phyloP scores from a whole-genome alignment of 2,113 vertebrate species.

The Bufo bufo region DNA sequence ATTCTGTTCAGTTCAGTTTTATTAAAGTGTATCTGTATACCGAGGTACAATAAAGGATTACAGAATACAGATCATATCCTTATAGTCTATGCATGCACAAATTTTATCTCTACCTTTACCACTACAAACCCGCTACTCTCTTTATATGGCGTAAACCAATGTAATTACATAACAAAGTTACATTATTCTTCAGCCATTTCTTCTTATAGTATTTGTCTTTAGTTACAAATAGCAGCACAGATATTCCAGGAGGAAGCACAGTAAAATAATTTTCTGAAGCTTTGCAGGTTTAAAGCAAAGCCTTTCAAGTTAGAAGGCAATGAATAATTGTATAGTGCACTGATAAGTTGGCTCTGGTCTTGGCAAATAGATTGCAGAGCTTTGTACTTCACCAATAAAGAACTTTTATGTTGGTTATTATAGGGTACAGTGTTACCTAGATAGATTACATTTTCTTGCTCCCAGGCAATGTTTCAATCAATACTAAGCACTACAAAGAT shows the following conservation, averaged over 20 bases:
- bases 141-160: neutral
- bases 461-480: neutral
- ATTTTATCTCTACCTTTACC: no score
- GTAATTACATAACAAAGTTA: neutral
- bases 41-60: no score
- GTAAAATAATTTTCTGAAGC: neutral
- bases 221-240: neutral
- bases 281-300: neutral
- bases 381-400: conserved; percentile 25
- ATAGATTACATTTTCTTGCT: conserved; percentile 7
- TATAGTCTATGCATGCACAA: no score
- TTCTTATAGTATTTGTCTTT: neutral
- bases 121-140: neutral
- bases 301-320: neutral
- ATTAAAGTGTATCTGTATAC: no score
- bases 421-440: conserved; percentile 26
- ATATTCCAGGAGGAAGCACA: neutral
- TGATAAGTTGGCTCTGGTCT: neutral
- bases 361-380: conserved; percentile 31
- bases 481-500: neutral
- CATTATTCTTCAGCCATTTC: neutral
- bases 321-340: conserved; percentile 15
- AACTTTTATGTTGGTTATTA: conserved; percentile 43
- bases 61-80: no score
- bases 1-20: no score